Evolutionary conservation across 2,888 invertebrate genomes (phyloP).

Genomic region (Catocala sponsa): DNA sequence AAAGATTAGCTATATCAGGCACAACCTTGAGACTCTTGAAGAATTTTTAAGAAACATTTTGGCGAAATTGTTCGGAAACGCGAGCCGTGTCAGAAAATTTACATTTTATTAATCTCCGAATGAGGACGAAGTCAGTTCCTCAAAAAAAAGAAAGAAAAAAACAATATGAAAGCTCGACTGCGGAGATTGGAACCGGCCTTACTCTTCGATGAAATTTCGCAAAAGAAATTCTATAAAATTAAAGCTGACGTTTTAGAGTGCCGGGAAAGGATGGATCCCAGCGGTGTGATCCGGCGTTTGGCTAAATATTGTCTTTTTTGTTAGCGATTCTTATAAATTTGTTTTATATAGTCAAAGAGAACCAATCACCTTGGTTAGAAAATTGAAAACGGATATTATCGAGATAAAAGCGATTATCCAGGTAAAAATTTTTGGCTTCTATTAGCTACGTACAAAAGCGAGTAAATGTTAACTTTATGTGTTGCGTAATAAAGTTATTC

Average conservation of each 20-base stretch:
- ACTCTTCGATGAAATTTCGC: conserved; percentile 50
- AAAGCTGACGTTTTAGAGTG: conserved; percentile 37
- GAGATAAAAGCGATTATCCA: too few relatives aligned
- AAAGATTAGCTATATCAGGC: conserved; percentile 49
- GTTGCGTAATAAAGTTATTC: not conserved
- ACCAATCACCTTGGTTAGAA: not conserved
- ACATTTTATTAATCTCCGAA: conserved; percentile 70
- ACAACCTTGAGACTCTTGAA: conserved; percentile 33
- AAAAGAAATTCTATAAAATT: conserved; percentile 46
- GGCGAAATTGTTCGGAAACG: conserved; percentile 58
- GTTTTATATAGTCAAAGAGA: not conserved
- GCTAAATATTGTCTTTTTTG: conserved; percentile 13
- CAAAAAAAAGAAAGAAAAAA: conserved; percentile 47
- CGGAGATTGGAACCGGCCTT: conserved; percentile 49
- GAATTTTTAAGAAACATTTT: conserved; percentile 50
- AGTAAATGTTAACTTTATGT: not conserved
- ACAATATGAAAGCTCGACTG: conserved; percentile 53
- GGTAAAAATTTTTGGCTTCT: too few relatives aligned
- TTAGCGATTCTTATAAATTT: too few relatives aligned
- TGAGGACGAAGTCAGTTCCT: conserved; percentile 51
- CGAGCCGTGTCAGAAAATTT: conserved; percentile 61
- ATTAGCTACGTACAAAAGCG: too few relatives aligned
- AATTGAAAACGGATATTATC: too few relatives aligned
- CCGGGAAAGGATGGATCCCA: conserved; percentile 1
- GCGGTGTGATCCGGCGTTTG: conserved; percentile 3